These are phyloP conservation scores for Arrhamphus sclerolepis DNA, from an alignment of 2,797 vertebrate genomes.

Conservation along the genomic window DNA sequence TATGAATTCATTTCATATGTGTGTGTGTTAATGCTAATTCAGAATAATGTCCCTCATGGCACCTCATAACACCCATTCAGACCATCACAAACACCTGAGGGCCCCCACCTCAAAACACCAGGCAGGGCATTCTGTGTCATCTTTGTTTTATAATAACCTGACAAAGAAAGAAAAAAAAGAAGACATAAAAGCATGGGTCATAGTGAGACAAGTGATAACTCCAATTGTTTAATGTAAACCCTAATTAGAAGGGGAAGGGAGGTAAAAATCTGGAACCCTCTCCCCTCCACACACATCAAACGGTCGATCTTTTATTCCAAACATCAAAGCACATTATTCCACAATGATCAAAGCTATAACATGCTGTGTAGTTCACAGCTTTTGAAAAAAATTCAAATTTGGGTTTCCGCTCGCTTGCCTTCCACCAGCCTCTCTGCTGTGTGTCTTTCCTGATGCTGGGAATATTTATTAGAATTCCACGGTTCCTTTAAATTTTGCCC, in stretches of 20 bases:
- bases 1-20: no score
- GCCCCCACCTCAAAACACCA: constrained; percentile 11
- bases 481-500: constrained; percentile 27
- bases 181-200: constrained; percentile 65
- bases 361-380: constrained; percentile 57
- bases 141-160: constrained; percentile 45
- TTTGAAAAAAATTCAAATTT: constrained; percentile 67
- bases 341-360: constrained; percentile 72
- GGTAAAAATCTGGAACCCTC: constrained; percentile 23
- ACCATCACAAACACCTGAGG: constrained; percentile 30
- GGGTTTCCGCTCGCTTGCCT: constrained; percentile 48
- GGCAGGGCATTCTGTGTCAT: constrained; percentile 35
- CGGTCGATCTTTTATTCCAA: constrained; percentile 70
- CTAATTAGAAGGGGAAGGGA: constrained; percentile 23
- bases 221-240: constrained; percentile 49
- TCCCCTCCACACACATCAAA: constrained; percentile 63
- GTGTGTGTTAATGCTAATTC: no score
- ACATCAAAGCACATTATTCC: constrained; percentile 75
- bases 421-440: constrained; percentile 27
- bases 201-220: constrained; percentile 51
- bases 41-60: no score
- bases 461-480: constrained; percentile 43
- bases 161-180: no score
- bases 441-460: constrained; percentile 7
- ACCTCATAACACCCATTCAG: no score